Percentiles rank a stretch among this genome's conserved stretches.
Conservation (phyloP, 2,797 vertebrate genomes). For the Alfaro cultratus region DNA sequence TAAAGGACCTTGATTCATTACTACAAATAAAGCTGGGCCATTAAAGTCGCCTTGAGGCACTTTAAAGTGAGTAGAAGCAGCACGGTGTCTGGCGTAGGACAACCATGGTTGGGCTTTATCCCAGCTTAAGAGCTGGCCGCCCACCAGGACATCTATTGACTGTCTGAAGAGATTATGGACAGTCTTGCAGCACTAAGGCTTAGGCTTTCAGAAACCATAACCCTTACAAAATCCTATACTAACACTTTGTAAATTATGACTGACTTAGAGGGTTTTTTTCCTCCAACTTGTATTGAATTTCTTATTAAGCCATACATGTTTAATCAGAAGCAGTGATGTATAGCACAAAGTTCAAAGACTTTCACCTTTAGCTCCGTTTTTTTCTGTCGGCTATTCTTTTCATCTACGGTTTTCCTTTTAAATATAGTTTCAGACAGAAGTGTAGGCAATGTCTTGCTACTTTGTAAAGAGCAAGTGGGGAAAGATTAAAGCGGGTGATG, state of each 20-base stretch:
- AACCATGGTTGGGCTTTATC: not conserved
- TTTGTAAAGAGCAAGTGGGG: not conserved
- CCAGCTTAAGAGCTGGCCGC: not conserved
- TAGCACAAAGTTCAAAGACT: not conserved
- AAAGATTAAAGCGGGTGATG: not conserved
- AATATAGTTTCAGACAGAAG: not conserved
- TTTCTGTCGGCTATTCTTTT: not conserved
- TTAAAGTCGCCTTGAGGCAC: not conserved
- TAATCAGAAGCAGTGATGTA: not conserved
- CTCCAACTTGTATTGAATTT: not conserved
- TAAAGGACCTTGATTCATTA: not conserved
- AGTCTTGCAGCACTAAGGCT: not conserved
- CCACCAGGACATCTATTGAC: not conserved
- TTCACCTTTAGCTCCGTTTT: not conserved
- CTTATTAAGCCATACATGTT: not conserved
- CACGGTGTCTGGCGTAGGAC: not conserved
- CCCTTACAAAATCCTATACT: not conserved
- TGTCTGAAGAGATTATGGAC: not conserved
- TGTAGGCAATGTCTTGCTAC: not conserved
- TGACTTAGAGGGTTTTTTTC: not conserved
- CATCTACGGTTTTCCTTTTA: not conserved
- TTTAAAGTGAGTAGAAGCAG: not conserved
- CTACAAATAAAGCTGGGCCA: too few relatives aligned
- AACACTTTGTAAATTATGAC: not conserved
- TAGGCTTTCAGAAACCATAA: not conserved